Evolutionary conservation across 2,888 invertebrate genomes (phyloP).

Genomic region (Ecliptopera silaceata): DNA sequence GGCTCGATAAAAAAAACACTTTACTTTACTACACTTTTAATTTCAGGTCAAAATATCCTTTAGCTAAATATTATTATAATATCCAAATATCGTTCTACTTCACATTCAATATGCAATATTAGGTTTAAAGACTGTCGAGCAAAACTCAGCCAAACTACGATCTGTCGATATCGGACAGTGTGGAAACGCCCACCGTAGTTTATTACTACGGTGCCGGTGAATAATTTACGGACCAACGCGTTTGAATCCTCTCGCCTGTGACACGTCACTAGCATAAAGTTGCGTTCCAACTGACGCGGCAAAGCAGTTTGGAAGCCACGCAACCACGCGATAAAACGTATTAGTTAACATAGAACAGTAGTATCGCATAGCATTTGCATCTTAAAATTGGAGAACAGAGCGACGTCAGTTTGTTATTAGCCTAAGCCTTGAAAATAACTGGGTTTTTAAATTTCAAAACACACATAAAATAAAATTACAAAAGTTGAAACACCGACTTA

Average conservation of each 20-base stretch:
- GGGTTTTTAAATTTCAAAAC: no score
- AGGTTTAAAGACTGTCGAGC: no score
- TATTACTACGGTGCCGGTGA: conserved; percentile 41
- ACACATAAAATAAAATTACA: no score
- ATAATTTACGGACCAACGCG: conserved; percentile 44
- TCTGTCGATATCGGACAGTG: no score
- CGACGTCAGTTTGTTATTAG: background rate
- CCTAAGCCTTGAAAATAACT: background rate
- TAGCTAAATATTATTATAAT: no score
- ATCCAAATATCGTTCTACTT: no score
- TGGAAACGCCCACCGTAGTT: conserved; percentile 24
- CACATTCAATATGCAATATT: no score
- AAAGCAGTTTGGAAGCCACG: background rate
- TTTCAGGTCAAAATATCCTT: no score
- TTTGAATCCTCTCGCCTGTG: conserved; percentile 20
- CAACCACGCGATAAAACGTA: background rate
- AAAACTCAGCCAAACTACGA: no score
- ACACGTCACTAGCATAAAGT: conserved; percentile 13
- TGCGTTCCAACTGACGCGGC: background rate
- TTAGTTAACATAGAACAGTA: background rate
- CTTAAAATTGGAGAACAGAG: background rate
- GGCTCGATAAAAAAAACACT: no score
- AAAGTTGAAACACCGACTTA: no score
- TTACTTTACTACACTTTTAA: no score
- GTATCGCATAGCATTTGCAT: background rate